Evolutionary conservation across 2,888 invertebrate species (phyloP), one percentile per base, ranked within the genome.

Genomic region (Cephalotes varians): DNA sequence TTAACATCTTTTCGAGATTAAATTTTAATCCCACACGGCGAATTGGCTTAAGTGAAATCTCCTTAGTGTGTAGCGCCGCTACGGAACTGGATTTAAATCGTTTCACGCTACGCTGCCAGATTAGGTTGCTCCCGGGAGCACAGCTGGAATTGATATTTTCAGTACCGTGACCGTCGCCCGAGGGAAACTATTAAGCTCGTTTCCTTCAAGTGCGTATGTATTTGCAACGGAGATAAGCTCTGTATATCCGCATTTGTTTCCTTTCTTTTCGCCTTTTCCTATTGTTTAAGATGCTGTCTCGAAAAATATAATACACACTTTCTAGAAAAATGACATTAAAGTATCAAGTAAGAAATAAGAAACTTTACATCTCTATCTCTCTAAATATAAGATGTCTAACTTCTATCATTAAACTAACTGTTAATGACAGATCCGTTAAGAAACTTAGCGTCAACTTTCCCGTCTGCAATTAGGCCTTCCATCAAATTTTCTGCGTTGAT

Each of bases 41-140:
- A 69, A 79, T 79, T 79, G 77, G 71, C 71, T 79, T 79, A 79
- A 79, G 69, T 74, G 62, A 69, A 79, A 79, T 79, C 77, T 69
- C 44, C 77, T 79, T 79, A 79, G 71, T 79, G 54, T 65, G 71
- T 79, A 79, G 54, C 56, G 69, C 25, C 77, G 77, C 44, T 69
- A 34, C 71, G 71, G 77, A 79, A 79, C 77, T 77, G 71, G 77
- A 79, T 79, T 80, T 73, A 73, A 73, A 80, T 80, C 80, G 67
- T 71, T 82, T 82, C 79, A 82, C 62, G 82, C 79, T 69, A 82
- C 82, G 74, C 62, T 79, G 77, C 62, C 51, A 82, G 82, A 82
- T 82, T 82, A 79, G 69, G 82, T 82, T 79, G 56, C 82, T 69
- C 82, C 69, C 82, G 67, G 54, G 67, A 76, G 82, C 82, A n/a